These are phyloP conservation scores for Cryptotermes secundus DNA, from an alignment of 1,140 invertebrate species.

Conservation along the genomic window DNA sequence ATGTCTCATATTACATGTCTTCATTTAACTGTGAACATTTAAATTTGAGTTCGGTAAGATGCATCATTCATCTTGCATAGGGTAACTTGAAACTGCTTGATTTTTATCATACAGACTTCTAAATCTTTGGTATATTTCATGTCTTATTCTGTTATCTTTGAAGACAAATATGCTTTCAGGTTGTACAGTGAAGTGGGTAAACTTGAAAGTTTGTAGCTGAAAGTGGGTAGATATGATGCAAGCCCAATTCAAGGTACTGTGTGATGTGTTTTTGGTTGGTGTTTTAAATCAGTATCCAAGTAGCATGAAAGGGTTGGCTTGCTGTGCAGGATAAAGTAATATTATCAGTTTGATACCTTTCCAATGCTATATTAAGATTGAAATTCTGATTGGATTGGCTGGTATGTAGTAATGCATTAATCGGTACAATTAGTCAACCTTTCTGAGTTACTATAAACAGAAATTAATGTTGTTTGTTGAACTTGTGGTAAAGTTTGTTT, in stretches of 20 bases:
- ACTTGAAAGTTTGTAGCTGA: background rate
- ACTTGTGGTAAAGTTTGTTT: slow-evolving; percentile 5
- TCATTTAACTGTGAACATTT: background rate
- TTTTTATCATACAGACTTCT: background rate
- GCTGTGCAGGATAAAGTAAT: slow-evolving; percentile 15
- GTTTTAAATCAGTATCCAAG: background rate
- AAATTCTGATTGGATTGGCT: background rate
- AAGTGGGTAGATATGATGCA: background rate
- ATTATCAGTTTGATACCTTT: background rate
- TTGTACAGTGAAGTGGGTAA: background rate
- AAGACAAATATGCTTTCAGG: background rate
- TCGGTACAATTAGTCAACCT: background rate
- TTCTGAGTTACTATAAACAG: background rate
- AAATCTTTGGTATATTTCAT: background rate
- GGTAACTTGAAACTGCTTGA: background rate
- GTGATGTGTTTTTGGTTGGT: background rate
- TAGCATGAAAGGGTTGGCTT: slow-evolving; percentile 16
- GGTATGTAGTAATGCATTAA: background rate
- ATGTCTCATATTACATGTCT: background rate
- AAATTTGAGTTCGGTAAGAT: background rate
- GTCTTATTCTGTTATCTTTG: background rate
- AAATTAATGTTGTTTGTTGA: slow-evolving; percentile 4
- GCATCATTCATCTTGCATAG: background rate
- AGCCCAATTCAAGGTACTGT: background rate
- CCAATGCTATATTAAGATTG: background rate